Conservation (phyloP, 2,888 invertebrate genomes). For the Habrosyne pyritoides region DNA sequence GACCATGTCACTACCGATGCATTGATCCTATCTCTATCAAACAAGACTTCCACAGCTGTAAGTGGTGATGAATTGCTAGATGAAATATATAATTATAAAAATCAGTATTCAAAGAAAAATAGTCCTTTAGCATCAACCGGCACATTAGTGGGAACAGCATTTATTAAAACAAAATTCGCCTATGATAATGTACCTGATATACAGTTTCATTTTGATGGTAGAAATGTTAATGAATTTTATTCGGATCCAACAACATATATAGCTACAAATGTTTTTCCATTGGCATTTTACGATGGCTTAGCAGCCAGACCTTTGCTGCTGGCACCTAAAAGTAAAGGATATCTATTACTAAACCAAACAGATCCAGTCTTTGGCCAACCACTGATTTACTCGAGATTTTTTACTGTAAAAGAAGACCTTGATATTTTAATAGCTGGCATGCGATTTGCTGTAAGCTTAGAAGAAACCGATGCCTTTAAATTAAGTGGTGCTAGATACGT, state of each 20-base stretch:
- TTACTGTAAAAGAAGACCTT: conserved; percentile 85
- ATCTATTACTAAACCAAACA: conserved; percentile 84
- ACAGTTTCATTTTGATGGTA: conserved; percentile 86
- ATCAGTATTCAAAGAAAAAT: conserved; percentile 58
- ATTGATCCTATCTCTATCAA: conserved; percentile 71
- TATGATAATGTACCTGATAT: conserved; percentile 84
- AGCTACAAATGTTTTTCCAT: conserved; percentile 77
- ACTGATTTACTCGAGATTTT: conserved; percentile 88
- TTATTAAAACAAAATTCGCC: conserved; percentile 82
- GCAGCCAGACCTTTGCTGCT: conserved; percentile 85
- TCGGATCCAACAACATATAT: conserved; percentile 80
- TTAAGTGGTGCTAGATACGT: conserved; percentile 82
- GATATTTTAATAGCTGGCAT: conserved; percentile 84
- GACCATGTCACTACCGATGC: conserved; percentile 88
- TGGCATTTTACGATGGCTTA: conserved; percentile 85
- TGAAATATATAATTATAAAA: conserved; percentile 72
- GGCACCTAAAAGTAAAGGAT: conserved; percentile 86
- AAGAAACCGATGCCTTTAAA: conserved; percentile 84
- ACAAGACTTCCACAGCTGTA: conserved; percentile 79
- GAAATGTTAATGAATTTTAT: conserved; percentile 82
- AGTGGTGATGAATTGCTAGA: conserved; percentile 58
- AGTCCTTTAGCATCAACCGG: conserved; percentile 83
- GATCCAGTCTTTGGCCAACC: conserved; percentile 90
- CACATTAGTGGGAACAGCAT: conserved; percentile 82
- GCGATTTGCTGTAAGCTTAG: conserved; percentile 82